Evolutionary conservation across 2,888 invertebrate species (phyloP), one percentile per base, ranked within the genome.

Genomic region (Cataglyphis altisquamis): DNA sequence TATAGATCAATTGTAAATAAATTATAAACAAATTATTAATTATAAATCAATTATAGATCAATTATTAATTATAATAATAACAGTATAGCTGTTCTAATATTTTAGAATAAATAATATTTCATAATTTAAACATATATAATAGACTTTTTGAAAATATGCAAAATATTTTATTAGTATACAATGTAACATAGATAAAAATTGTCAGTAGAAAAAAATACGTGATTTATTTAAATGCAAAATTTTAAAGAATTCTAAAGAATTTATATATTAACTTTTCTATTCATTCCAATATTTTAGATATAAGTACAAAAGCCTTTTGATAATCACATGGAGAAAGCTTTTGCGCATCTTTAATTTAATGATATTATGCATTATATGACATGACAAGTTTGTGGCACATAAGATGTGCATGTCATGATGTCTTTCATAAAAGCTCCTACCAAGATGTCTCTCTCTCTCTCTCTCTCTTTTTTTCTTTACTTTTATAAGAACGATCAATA

Each of bases 281-380:
- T 45, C 1, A 48, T 48, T 18, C 8, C 0, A 21, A 3, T 21
- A 36, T 15, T 32, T 15, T 32, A 73, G 4, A 39, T 9, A 25
- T 25, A 60, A 73, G 5, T 72, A 63, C 6, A 15, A 48, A 52
- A 66, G 18, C 18, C 0, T 84, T 85, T 55, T 52, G 55, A 80
- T 64, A 83, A 84, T 70, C 52, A 36, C 25, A 36, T 25, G 36
- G 89, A 32, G 89, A 89, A 89, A 87, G 85, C 84, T 73, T n/a
- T 45, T 5, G 18, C 15, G 12, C 45, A 68, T 66, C 29, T 73
- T 52, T 41, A 62, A 70, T 45, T 18, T 52, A 57, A 57, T 12
- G n/a, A 39, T 45, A 74, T 90, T 89, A 72, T 39, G 57, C 66
- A n/a, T 55, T 66, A 67, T n/a, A 25, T 75, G 21, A 25, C 63